phyloP scores from a whole-genome alignment of 1,140 invertebrate genomes.

The Acromyrmex echinatior region DNA sequence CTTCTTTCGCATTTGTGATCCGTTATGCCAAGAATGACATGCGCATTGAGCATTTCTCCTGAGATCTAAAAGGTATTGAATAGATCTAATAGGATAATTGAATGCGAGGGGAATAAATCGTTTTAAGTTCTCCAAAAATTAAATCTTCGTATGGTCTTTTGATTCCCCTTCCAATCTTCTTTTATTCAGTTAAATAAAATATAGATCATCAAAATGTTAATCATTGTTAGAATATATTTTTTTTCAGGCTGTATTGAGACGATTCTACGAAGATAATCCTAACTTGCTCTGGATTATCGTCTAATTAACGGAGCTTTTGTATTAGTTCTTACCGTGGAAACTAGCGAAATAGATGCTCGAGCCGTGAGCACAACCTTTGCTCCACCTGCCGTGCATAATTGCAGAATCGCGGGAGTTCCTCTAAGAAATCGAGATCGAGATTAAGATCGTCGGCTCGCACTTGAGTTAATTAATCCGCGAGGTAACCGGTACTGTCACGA shows the following conservation, averaged over 20 bases:
- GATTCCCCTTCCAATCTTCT: not conserved
- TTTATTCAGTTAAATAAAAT: too few relatives aligned
- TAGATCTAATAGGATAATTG: slow-evolving; percentile 14
- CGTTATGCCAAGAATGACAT: slow-evolving; percentile 72
- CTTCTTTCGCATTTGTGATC: slow-evolving; percentile 61
- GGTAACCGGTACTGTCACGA: slow-evolving; percentile 39
- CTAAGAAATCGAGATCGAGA: slow-evolving; percentile 34
- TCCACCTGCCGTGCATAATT: slow-evolving; percentile 51
- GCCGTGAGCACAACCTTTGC: slow-evolving; percentile 16
- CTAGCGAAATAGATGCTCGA: slow-evolving; percentile 13
- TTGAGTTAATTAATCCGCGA: slow-evolving; percentile 65
- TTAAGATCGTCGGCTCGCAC: slow-evolving; percentile 44
- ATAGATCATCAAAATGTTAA: not conserved
- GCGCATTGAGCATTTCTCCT: slow-evolving; percentile 23
- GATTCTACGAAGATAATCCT: not conserved
- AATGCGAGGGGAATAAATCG: not conserved
- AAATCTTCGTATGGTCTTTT: not conserved
- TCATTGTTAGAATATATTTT: not conserved
- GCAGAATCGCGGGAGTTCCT: slow-evolving; percentile 43
- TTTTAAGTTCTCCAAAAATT: not conserved
- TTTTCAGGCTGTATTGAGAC: not conserved
- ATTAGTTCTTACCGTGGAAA: slow-evolving; percentile 52
- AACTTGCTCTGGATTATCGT: slow-evolving; percentile 17
- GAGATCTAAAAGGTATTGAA: not conserved
- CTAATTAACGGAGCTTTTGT: slow-evolving; percentile 36